phyloP scores from a whole-genome alignment of 2,113 vertebrate genomes.

The Amphiprion ocellaris region DNA sequence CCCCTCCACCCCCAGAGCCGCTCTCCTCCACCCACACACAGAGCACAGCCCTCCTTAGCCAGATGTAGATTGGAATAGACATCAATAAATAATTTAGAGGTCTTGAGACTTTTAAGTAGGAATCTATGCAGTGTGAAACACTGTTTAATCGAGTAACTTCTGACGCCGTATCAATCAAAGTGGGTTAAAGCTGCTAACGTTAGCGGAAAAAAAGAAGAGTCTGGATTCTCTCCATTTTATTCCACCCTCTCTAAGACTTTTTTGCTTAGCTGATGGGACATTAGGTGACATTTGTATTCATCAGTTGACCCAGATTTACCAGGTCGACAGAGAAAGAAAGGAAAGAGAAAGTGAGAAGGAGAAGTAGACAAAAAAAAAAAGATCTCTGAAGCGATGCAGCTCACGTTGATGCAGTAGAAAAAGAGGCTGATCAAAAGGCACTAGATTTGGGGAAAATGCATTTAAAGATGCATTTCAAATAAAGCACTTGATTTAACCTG shows the following conservation, averaged over 20 bases:
- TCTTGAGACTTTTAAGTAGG: slow-evolving; percentile 96
- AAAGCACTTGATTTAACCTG: slow-evolving; percentile 49
- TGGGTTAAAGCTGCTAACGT: slow-evolving; percentile 78
- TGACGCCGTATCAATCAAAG: slow-evolving; percentile 85
- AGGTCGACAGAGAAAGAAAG: slow-evolving; percentile 32
- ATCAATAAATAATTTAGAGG: slow-evolving; percentile 98
- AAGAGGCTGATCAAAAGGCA: slow-evolving; percentile 40
- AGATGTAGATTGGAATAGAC: slow-evolving; percentile 92
- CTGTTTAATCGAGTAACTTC: slow-evolving; percentile 91
- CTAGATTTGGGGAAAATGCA: slow-evolving; percentile 24
- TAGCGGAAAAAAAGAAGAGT: slow-evolving; percentile 73
- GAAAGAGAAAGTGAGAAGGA: not conserved
- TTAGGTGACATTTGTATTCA: slow-evolving; percentile 79
- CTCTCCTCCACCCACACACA: slow-evolving; percentile 50
- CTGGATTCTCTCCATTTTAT: slow-evolving; percentile 44
- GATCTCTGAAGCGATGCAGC: slow-evolving; percentile 49
- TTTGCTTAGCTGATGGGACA: slow-evolving; percentile 67
- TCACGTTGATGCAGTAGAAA: slow-evolving; percentile 41
- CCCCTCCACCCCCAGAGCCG: slow-evolving; percentile 17
- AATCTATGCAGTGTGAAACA: slow-evolving; percentile 90
- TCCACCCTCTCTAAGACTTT: slow-evolving; percentile 22
- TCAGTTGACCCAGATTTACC: slow-evolving; percentile 72
- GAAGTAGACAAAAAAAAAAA: not conserved
- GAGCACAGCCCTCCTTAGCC: slow-evolving; percentile 74
- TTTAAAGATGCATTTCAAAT: slow-evolving; percentile 42